Conservation (phyloP, 2,888 invertebrate species). For the Drosophila flavopinicola region DNA sequence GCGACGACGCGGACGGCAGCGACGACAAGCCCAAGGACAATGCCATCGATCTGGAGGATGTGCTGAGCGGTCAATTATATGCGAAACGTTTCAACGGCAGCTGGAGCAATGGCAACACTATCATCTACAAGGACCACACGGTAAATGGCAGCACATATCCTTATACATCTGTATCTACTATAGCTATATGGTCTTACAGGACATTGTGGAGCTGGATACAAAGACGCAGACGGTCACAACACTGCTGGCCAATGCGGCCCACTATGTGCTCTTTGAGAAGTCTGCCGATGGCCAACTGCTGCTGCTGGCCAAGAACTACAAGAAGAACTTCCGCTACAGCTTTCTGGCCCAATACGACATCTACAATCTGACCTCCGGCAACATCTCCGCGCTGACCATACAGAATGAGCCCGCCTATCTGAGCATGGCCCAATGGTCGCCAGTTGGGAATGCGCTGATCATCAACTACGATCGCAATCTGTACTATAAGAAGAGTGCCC, state of each 20-base stretch:
- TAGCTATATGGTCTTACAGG: slow-evolving; percentile 52
- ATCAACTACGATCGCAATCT: slow-evolving; percentile 91
- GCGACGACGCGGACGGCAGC: slow-evolving; percentile 41
- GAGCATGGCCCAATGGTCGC: slow-evolving; percentile 91
- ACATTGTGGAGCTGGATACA: slow-evolving; percentile 78
- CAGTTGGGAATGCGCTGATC: slow-evolving; percentile 89
- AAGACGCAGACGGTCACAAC: slow-evolving; percentile 53
- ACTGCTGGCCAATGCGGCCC: slow-evolving; percentile 60
- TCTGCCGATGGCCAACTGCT: slow-evolving; percentile 88
- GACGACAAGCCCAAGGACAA: slow-evolving; percentile 83
- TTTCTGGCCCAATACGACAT: slow-evolving; percentile 90
- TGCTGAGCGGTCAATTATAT: slow-evolving; percentile 88
- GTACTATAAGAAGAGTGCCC: slow-evolving; percentile 87
- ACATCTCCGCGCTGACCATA: slow-evolving; percentile 82
- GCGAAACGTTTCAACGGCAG: slow-evolving; percentile 91
- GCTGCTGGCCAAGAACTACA: slow-evolving; percentile 87
- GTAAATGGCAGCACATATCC: slow-evolving; percentile 56
- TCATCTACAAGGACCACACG: slow-evolving; percentile 86
- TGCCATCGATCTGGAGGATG: slow-evolving; percentile 87
- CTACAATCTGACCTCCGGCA: slow-evolving; percentile 87
- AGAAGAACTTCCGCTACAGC: slow-evolving; percentile 92
- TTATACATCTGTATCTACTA: not conserved
- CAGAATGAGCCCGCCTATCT: slow-evolving; percentile 83
- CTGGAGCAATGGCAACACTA: slow-evolving; percentile 90
- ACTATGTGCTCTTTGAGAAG: slow-evolving; percentile 85